A percentile compares a stretch with the other conserved stretches of the same genome.
These are phyloP conservation scores for Epiblema foenella DNA, from an alignment of 2,888 invertebrate genomes.

Conservation along the genomic window DNA sequence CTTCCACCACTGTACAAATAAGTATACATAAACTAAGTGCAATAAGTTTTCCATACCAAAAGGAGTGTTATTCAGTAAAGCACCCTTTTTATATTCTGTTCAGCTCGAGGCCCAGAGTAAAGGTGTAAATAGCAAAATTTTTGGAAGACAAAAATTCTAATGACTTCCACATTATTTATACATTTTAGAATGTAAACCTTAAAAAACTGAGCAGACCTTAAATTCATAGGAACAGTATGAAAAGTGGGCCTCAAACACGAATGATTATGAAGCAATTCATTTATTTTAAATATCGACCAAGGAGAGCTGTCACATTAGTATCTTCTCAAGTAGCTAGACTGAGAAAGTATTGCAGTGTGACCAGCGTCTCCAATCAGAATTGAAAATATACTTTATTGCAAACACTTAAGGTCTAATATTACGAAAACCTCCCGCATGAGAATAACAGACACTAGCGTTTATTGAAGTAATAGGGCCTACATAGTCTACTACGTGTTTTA, in stretches of 20 bases:
- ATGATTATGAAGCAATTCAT: conserved; percentile 17
- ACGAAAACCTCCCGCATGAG: conserved; percentile 47
- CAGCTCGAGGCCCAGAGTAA: conserved; percentile 19
- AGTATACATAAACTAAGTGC: neutral
- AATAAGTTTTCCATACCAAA: conserved; percentile 44
- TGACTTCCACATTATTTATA: conserved; percentile 3
- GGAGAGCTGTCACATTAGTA: conserved; percentile 8
- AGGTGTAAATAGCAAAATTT: conserved; percentile 3
- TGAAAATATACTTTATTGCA: conserved; percentile 66
- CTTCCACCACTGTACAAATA: conserved; percentile 1
- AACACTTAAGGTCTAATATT: conserved; percentile 62
- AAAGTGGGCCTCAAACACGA: conserved; percentile 1
- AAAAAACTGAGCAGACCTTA: conserved; percentile 20
- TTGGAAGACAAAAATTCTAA: conserved; percentile 12
- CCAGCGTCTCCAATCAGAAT: conserved; percentile 19
- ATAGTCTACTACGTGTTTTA: conserved; percentile 37
- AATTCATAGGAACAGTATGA: neutral
- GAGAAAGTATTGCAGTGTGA: conserved; percentile 30
- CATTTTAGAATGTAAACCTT: neutral
- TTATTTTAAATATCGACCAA: conserved; percentile 20
- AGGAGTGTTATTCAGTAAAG: conserved; percentile 68
- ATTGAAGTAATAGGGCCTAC: conserved; percentile 44
- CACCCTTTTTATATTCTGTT: conserved; percentile 56
- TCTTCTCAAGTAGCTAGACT: conserved; percentile 6
- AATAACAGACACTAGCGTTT: conserved; percentile 48